Percentiles rank a stretch among this genome's conserved stretches.
Evolutionary conservation across 1,140 invertebrate genomes (phyloP).

Genomic region (Hestina assimilis): DNA sequence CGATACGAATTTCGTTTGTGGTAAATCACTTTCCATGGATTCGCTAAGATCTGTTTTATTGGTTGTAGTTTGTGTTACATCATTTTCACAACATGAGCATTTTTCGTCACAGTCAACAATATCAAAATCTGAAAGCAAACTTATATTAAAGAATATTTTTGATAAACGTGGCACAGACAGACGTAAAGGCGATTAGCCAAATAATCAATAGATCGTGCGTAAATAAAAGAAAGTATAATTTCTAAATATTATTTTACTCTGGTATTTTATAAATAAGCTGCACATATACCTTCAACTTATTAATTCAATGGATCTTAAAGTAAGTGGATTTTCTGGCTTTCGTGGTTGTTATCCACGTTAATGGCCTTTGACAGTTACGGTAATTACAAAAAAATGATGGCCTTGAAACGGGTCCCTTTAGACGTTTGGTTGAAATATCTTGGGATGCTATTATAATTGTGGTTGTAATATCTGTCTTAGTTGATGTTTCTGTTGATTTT

Average conservation of each 20-base stretch:
- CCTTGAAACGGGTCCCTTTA: background rate
- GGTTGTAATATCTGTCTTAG: background rate
- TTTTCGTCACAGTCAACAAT: conserved; percentile 6
- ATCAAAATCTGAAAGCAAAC: background rate
- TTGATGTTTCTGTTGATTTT: background rate
- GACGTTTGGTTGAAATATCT: background rate
- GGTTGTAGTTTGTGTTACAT: background rate
- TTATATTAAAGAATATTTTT: no score
- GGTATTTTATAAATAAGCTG: background rate
- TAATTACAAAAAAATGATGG: background rate
- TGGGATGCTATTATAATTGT: background rate
- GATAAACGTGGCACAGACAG: no score
- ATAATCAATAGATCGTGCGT: no score
- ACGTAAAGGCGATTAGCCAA: no score
- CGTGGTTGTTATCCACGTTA: conserved; percentile 1
- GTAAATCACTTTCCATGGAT: no score
- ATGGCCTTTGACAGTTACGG: conserved; percentile 1
- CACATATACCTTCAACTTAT: background rate
- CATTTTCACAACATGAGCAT: background rate
- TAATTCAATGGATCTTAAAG: background rate
- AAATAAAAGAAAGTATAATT: background rate
- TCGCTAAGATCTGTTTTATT: background rate
- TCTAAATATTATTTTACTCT: background rate
- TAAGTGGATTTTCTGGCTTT: background rate
- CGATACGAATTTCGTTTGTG: no score